These are phyloP conservation scores for Drosophila willistoni DNA, from an alignment of 1,140 invertebrate genomes.

Conservation along the genomic window DNA sequence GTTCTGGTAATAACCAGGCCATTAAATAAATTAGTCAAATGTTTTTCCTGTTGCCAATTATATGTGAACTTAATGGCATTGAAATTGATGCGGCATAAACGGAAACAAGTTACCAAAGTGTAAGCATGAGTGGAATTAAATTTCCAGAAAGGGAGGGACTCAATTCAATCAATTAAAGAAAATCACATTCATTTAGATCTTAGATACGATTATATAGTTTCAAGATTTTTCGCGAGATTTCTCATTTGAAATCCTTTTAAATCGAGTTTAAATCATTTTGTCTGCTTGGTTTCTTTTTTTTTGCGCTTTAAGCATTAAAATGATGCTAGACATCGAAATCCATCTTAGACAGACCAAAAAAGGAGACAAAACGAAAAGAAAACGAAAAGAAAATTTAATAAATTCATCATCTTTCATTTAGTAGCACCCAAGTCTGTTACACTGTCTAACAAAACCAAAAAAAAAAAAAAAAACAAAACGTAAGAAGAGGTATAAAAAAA, in stretches of 20 bases:
- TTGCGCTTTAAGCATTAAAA: neutral
- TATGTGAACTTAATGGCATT: slow-evolving; percentile 18
- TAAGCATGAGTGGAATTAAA: neutral
- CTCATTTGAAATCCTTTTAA: neutral
- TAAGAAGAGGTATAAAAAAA: neutral
- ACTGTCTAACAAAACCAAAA: slow-evolving; percentile 22
- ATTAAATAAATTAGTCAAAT: slow-evolving; percentile 66
- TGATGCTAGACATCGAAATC: neutral
- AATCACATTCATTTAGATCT: no score
- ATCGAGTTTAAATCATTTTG: neutral
- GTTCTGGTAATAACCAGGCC: slow-evolving; percentile 62
- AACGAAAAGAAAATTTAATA: slow-evolving; percentile 65
- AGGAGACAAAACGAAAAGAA: neutral
- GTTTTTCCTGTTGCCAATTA: slow-evolving; percentile 39
- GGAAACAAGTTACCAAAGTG: neutral
- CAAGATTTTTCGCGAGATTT: no score
- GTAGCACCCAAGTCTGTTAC: slow-evolving; percentile 59
- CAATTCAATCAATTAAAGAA: no score
- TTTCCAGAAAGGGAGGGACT: neutral
- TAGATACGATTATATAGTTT: neutral
- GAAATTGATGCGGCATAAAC: slow-evolving; percentile 1
- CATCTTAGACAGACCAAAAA: slow-evolving; percentile 1
- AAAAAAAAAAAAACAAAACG: no score
- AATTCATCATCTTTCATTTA: slow-evolving; percentile 80
- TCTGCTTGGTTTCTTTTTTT: neutral